Evolutionary conservation across 2,888 invertebrate genomes (phyloP), one percentile per base, ranked within the genome.

Genomic region (Penaeus monodon): DNA sequence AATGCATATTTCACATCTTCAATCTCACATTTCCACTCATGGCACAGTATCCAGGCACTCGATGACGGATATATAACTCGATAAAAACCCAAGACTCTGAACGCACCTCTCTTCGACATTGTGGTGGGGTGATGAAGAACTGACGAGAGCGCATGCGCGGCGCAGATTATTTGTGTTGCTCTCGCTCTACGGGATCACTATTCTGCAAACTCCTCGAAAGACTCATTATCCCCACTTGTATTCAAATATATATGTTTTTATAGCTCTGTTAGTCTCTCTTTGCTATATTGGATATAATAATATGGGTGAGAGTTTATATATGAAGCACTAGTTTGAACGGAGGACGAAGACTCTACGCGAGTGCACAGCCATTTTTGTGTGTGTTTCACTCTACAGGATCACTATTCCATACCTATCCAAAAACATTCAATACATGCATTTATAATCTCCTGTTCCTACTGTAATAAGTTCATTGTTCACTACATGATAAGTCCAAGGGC

Each of bases 81-180:
- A 82, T 87, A 77, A 79, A 83, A 33, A 70, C 14, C 1, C 20
- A 24, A 20, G n/a, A n/a, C 12, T 17, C 6, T 0, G 3, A 14
- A 57, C 87, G 20, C 57, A 87, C 87, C 87, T 87, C 87, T 83
- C 83, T 87, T 87, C 78, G 87, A 87, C 87, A 87, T 87, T 83
- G 80, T 68, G 70, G 87, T 24, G 44, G 79, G 65, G 79, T 73
- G 78, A 79, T 87, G 87, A 87, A 83, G 87, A 44, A 17, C 66
- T 80, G 65, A 57, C 64, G 27, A 20, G 8, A 29, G 82, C 63
- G 68, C 73, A 49, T 63, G 73, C 82, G 44, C 77, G 38, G 29
- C 10, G 17, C 49, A 33, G 14, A 22, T 65, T 22, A 64, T 57
- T 86, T 81, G 81, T 74, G 33, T 81, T 77, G 65, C 81, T 76